Conservation (phyloP, 2,888 invertebrate genomes). For the Scaptomyza parva region DNA sequence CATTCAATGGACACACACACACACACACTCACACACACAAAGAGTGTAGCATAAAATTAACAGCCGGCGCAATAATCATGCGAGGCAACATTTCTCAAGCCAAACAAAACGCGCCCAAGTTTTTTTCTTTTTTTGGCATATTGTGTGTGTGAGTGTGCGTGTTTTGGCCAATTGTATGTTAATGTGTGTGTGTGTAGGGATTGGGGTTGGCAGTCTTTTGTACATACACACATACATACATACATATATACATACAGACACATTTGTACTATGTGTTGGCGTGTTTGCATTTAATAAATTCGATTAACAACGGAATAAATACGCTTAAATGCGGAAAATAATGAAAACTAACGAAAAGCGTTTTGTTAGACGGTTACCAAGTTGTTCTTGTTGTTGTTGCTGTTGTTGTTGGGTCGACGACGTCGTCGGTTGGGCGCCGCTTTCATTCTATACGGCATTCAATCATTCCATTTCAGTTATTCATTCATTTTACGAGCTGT, state of each 20-base stretch:
- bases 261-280: constrained; percentile 63
- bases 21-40: not conserved
- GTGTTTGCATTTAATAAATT: constrained; percentile 83
- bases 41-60: constrained; percentile 70
- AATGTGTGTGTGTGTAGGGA: constrained; percentile 18
- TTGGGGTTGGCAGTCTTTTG: constrained; percentile 31
- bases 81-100: constrained; percentile 72
- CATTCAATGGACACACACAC: constrained; percentile 49
- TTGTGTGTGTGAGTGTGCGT: constrained; percentile 62
- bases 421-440: constrained; percentile 66
- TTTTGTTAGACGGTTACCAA: constrained; percentile 67
- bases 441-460: constrained; percentile 77
- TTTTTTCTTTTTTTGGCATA: constrained; percentile 18
- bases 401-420: constrained; percentile 23
- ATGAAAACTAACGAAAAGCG: constrained; percentile 81
- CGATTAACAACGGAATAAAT: constrained; percentile 82
- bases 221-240: constrained; percentile 13
- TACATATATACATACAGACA: not conserved
- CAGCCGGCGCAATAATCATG: constrained; percentile 72
- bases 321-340: constrained; percentile 82
- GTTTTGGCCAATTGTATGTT: constrained; percentile 42
- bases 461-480: constrained; percentile 77
- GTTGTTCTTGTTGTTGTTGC: constrained; percentile 10
- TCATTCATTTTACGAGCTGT: constrained; percentile 79
- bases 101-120: constrained; percentile 77